Conservation (phyloP, 1,140 invertebrate genomes). For the Macrobrachium nipponense region DNA sequence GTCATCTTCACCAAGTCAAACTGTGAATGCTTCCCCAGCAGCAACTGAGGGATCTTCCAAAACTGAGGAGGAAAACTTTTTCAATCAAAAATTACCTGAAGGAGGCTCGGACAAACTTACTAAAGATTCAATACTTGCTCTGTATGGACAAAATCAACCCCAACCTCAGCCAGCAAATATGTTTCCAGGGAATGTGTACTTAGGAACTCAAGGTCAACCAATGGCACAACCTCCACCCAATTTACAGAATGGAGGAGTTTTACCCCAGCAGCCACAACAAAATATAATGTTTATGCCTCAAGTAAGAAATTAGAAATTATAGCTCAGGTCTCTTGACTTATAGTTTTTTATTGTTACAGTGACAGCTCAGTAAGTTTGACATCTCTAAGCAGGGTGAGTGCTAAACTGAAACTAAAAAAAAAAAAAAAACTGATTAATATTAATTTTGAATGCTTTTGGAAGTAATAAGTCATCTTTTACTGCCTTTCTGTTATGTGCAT, state of each 20-base stretch:
- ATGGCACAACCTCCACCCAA: constrained; percentile 65
- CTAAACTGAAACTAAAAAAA: background rate
- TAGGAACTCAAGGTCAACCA: constrained; percentile 64
- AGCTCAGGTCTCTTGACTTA: too few species aligned
- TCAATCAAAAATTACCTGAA: constrained; percentile 83
- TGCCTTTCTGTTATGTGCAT: background rate
- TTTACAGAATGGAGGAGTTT: constrained; percentile 55
- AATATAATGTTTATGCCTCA: constrained; percentile 54
- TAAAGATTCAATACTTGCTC: constrained; percentile 92
- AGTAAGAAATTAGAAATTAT: constrained; percentile 12
- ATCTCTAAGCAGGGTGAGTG: too few species aligned
- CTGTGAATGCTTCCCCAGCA: constrained; percentile 53
- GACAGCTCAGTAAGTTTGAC: too few species aligned
- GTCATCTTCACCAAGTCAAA: constrained; percentile 66
- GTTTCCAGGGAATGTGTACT: constrained; percentile 54
- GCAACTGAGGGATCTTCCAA: constrained; percentile 66
- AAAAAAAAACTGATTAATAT: background rate
- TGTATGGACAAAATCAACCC: constrained; percentile 80
- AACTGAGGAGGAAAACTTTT: constrained; percentile 89
- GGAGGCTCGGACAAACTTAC: constrained; percentile 79
- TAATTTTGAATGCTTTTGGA: background rate
- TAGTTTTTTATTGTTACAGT: too few species aligned
- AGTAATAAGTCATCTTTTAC: background rate
- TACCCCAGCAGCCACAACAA: constrained; percentile 35
- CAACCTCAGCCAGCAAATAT: constrained; percentile 64